Evolutionary conservation across 2,888 invertebrate genomes (phyloP).

Genomic region (Tenthredo amoena): DNA sequence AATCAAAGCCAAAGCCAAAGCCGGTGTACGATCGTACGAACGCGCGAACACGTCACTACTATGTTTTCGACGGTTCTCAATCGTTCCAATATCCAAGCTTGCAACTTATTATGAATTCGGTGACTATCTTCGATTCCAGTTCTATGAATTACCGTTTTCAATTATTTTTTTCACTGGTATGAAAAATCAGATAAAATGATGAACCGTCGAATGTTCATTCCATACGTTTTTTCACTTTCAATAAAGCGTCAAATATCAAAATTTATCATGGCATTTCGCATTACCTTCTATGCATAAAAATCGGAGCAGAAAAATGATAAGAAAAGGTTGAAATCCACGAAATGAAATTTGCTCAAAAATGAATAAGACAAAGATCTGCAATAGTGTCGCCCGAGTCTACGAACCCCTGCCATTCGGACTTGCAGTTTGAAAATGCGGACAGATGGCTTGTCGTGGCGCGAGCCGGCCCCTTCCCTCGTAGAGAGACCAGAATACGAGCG

Average conservation of each 20-base stretch:
- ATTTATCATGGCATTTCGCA: not conserved
- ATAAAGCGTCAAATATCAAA: not conserved
- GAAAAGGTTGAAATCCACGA: not conserved
- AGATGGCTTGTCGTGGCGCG: conserved; percentile 71
- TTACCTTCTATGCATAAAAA: not conserved
- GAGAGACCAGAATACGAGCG: conserved; percentile 21
- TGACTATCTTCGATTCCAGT: not conserved
- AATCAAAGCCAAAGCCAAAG: conserved; percentile 71
- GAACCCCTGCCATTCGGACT: conserved; percentile 67
- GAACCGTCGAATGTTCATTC: not conserved
- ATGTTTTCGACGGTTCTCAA: conserved; percentile 70
- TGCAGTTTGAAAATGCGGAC: conserved; percentile 68
- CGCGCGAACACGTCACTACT: conserved; percentile 68
- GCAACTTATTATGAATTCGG: not conserved
- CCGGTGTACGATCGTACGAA: conserved; percentile 60
- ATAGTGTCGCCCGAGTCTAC: conserved; percentile 57
- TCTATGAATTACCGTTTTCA: not conserved
- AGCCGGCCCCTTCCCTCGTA: conserved; percentile 61
- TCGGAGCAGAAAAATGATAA: not conserved
- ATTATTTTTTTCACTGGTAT: not conserved
- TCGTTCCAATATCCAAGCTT: conserved; percentile 28
- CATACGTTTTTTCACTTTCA: not conserved
- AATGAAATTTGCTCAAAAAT: not conserved
- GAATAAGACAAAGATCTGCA: not conserved
- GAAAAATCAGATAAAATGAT: not conserved